A percentile compares a stretch with the other conserved stretches of the same genome.
Conservation (phyloP, 2,113 vertebrate genomes). For the Entosphenus tridentatus region DNA sequence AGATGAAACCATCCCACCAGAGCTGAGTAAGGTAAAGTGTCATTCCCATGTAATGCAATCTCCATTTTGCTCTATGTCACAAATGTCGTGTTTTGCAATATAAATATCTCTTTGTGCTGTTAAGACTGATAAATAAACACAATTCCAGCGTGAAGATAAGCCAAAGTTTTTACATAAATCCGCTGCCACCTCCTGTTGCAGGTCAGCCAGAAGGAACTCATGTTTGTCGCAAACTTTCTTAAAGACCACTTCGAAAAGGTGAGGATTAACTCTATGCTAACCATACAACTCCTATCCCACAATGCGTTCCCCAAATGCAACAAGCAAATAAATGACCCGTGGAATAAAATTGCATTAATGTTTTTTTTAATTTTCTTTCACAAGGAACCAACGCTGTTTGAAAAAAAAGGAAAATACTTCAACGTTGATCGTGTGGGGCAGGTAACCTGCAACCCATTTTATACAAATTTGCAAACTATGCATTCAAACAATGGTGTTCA, state of each 20-base stretch:
- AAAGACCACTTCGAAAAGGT: slow-evolving; percentile 98
- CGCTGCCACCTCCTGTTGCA: slow-evolving; percentile 13
- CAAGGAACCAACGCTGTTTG: neutral
- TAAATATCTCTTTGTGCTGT: neutral
- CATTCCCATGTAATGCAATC: slow-evolving; percentile 3
- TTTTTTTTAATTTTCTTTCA: neutral
- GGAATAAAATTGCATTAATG: neutral
- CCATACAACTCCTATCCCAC: neutral
- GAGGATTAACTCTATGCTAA: slow-evolving; percentile 10
- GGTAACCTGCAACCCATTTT: slow-evolving; percentile 25
- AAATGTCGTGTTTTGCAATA: neutral
- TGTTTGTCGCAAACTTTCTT: slow-evolving; percentile 89
- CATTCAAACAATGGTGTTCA: neutral
- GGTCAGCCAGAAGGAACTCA: slow-evolving; percentile 97
- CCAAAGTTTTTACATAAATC: no score
- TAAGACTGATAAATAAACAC: no score
- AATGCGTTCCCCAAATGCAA: neutral
- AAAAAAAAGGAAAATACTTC: slow-evolving; percentile 75
- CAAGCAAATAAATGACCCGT: neutral
- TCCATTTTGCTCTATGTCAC: slow-evolving; percentile 5
- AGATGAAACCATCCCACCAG: slow-evolving; percentile 79
- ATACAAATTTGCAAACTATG: neutral
- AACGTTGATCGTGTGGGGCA: slow-evolving; percentile 89
- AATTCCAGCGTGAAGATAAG: no score
- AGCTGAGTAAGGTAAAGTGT: slow-evolving; percentile 62